Conservation (phyloP, 2,888 invertebrate genomes). For the Melieria crassipennis region DNA sequence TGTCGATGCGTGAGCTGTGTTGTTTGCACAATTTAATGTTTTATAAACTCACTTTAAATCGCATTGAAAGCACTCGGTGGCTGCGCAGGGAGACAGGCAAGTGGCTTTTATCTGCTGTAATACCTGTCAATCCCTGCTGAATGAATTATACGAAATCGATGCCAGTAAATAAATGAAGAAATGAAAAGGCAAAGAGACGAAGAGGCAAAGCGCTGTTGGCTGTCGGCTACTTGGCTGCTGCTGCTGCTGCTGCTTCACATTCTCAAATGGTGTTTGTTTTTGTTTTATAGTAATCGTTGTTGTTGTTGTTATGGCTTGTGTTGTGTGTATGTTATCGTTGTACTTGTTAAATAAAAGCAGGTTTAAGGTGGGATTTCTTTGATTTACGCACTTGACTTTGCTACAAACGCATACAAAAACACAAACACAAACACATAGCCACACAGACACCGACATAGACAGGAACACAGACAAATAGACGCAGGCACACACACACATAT, state of each 20-base stretch:
- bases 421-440: no score
- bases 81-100: background rate
- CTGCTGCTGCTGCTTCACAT: background rate
- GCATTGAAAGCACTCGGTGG: background rate
- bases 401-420: slow-evolving; percentile 4
- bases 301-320: background rate
- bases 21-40: background rate
- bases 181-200: background rate
- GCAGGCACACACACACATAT: no score
- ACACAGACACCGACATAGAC: no score
- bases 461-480: no score
- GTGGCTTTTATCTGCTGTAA: slow-evolving; percentile 36
- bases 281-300: background rate
- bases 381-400: slow-evolving; percentile 37
- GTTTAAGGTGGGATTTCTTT: slow-evolving; percentile 34
- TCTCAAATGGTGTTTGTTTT: background rate
- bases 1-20: background rate
- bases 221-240: background rate
- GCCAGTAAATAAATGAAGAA: background rate
- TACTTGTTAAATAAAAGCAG: slow-evolving; percentile 33
- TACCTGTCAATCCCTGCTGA: slow-evolving; percentile 42
- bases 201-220: background rate
- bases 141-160: slow-evolving; percentile 42
- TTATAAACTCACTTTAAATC: slow-evolving; percentile 5
- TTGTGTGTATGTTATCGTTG: slow-evolving; percentile 12